Conservation (phyloP, 2,113 vertebrate genomes). For the Eudyptes chrysolophus region DNA sequence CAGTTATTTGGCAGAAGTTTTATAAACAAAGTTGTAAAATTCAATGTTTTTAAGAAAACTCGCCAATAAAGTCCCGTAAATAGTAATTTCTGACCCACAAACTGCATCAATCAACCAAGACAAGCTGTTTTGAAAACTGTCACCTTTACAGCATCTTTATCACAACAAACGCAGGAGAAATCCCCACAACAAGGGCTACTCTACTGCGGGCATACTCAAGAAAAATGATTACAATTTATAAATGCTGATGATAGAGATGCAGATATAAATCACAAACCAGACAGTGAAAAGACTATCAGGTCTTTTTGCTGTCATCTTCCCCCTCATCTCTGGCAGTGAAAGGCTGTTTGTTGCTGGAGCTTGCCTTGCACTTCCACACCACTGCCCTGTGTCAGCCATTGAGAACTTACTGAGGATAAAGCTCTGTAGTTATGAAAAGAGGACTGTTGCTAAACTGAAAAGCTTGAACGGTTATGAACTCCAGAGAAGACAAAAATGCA, state of each 20-base stretch:
- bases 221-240: not conserved
- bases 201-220: too few species aligned
- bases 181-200: not conserved
- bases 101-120: not conserved
- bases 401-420: not conserved
- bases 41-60: not conserved
- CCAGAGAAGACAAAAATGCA: not conserved
- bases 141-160: not conserved
- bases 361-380: not conserved
- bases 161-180: not conserved
- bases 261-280: not conserved
- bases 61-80: not conserved
- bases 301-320: not conserved
- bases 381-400: fast-evolving
- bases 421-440: not conserved
- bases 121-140: not conserved
- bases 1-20: not conserved
- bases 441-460: not conserved
- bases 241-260: not conserved
- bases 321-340: not conserved
- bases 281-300: too few species aligned
- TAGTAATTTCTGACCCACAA: not conserved
- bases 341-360: not conserved
- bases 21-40: not conserved
- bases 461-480: not conserved